Evolutionary conservation across 92 coral and sea anemone genomes (phyloP), one percentile per base, ranked within the genome.

Genomic region (Hydrozoanthus gracilis): DNA sequence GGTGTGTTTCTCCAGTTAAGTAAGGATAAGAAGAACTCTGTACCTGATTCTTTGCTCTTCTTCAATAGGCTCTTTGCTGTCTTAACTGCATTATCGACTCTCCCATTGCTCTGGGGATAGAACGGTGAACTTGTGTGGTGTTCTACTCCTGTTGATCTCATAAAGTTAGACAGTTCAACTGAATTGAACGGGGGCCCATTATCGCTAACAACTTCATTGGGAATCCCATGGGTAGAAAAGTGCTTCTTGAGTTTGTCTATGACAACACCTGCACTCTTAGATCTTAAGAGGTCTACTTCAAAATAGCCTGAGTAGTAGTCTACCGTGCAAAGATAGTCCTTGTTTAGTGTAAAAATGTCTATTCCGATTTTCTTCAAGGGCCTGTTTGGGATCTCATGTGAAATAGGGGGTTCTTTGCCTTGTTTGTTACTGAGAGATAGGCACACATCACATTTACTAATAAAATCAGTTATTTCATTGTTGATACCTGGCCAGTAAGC

Each of bases 171-270:
- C 39, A 71, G 44, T 71, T 71, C 76, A 39, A 44, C 76, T 8
- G 54, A 71, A 17, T 4, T 71, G 20, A 71, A 44, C 10, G 51
- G 51, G 51, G 76, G 51, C 4, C 51, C 51, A 44, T 35, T 71
- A 15, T 71, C 76, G 44, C 76, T 71, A 15, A 15, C 1, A 35
- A 35, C 12, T 6, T 71, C 76, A 71, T 44, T 4, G 3, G 76
- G 65, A 64, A 16, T 51, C 20, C 79, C 79, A 51, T 75, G 60
- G 64, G 56, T 75, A 7, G 64, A 62, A 47, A 75, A 75, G 79
- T 51, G 47, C 52, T 75, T 75, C 58, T 75, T 75, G 8, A 75
- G 79, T 46, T 51, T 75, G 20, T 45, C 52, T 44, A 50, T 51
- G 17, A 75, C 10, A n/a, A n/a, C n/a, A n/a, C n/a, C n/a, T n/a